These are phyloP conservation scores for Karalla daura DNA, from an alignment of 2,797 vertebrate species.

Conservation along the genomic window DNA sequence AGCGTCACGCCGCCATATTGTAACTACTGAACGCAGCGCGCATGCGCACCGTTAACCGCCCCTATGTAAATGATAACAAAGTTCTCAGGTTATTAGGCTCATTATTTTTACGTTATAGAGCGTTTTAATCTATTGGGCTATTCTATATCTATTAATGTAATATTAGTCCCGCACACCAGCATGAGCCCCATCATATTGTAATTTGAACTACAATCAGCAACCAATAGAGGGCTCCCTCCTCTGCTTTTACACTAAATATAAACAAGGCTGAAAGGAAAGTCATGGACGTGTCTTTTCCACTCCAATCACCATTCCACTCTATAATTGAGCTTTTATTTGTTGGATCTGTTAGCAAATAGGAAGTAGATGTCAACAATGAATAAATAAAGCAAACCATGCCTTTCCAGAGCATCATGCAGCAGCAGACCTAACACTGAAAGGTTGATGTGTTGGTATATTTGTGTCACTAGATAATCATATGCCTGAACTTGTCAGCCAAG, in stretches of 20 bases:
- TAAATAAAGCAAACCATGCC: too few relatives aligned
- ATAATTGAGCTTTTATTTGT: neutral
- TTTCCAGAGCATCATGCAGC: too few relatives aligned
- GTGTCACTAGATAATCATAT: too few relatives aligned
- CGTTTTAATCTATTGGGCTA: accelerated
- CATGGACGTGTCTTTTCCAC: neutral
- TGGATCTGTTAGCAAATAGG: neutral
- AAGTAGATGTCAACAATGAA: too few relatives aligned
- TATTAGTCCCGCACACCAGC: neutral
- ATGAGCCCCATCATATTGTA: neutral
- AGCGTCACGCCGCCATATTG: constrained; percentile 67
- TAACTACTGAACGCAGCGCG: constrained; percentile 8
- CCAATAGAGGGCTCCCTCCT: constrained; percentile 60
- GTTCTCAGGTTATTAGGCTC: accelerated
- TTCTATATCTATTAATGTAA: accelerated
- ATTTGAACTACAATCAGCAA: neutral
- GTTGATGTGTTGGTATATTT: too few relatives aligned
- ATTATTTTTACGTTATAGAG: too few relatives aligned
- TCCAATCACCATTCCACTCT: neutral
- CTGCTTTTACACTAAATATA: neutral
- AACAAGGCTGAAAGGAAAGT: neutral
- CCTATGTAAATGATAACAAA: too few relatives aligned
- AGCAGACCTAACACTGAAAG: too few relatives aligned
- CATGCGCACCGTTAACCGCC: constrained; percentile 47
- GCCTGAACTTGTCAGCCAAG: neutral